These are phyloP conservation scores for Neogale vison DNA, from an alignment of 2,113 vertebrate species.

Conservation along the genomic window DNA sequence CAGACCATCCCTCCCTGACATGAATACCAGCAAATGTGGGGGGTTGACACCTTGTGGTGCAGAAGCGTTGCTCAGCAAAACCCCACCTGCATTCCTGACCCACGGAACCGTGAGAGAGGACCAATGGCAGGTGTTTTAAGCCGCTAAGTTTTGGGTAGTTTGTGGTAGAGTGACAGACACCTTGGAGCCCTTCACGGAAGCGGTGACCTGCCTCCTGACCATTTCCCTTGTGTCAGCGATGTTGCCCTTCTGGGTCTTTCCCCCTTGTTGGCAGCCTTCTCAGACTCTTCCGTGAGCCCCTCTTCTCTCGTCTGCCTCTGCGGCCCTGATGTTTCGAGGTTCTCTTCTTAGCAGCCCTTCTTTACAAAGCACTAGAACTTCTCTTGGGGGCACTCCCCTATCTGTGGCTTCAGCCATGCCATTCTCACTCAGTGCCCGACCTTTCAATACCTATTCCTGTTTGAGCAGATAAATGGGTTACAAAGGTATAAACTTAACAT, in stretches of 20 bases:
- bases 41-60: fast-evolving
- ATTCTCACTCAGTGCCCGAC: too few relatives aligned
- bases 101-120: not conserved
- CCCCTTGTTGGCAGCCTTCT: not conserved
- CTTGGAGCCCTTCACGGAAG: not conserved
- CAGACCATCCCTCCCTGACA: not conserved
- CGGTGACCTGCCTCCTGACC: not conserved
- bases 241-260: not conserved
- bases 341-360: not conserved
- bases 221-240: not conserved
- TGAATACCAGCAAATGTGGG: too few relatives aligned
- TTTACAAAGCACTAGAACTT: not conserved
- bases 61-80: not conserved
- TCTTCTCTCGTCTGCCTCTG: not conserved
- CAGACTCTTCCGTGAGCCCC: not conserved
- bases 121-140: not conserved
- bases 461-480: not conserved
- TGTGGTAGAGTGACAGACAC: not conserved
- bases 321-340: not conserved
- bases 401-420: not conserved
- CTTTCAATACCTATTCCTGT: not conserved
- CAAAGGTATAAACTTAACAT: not conserved
- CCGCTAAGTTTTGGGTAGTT: not conserved
- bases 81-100: not conserved
- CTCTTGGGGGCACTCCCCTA: not conserved